phyloP scores from a whole-genome alignment of 2,888 invertebrate genomes.

The Heliconius ethilla region DNA sequence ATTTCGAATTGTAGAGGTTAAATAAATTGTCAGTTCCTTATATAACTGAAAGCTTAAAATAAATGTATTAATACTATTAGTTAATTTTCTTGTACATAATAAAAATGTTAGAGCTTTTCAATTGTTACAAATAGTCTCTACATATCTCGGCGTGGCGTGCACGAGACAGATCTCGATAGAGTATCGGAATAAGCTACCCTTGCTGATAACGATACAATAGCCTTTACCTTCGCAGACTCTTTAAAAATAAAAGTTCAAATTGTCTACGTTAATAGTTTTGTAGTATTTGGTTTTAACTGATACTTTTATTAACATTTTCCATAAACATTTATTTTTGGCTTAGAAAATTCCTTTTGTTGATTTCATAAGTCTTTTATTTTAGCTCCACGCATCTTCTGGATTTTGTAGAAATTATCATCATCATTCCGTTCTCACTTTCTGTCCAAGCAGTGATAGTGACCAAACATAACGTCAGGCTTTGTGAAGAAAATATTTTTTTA shows the following conservation, averaged over 20 bases:
- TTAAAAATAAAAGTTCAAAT: background rate
- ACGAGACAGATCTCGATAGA: constrained; percentile 40
- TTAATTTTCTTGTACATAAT: background rate
- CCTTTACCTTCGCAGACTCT: constrained; percentile 7
- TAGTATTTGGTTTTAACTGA: background rate
- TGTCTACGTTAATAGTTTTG: constrained; percentile 7
- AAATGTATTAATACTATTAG: background rate
- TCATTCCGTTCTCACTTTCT: background rate
- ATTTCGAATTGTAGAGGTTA: too few species aligned
- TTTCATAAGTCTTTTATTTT: background rate
- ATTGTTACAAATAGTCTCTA: constrained; percentile 26
- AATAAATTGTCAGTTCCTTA: too few species aligned
- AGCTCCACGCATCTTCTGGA: background rate
- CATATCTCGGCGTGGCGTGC: constrained; percentile 37
- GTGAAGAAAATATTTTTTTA: background rate
- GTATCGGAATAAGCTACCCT: constrained; percentile 33
- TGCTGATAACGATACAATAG: constrained; percentile 24
- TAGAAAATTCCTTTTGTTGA: background rate
- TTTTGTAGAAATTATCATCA: background rate
- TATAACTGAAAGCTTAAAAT: background rate
- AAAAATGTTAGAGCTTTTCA: background rate
- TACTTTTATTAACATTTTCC: background rate
- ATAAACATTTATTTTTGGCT: background rate
- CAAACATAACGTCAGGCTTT: background rate
- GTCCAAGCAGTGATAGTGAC: background rate